Base-by-base conservation (phyloP, 2,113 vertebrate genomes). In the Gnathonemus echidnorhynchus region DNA sequence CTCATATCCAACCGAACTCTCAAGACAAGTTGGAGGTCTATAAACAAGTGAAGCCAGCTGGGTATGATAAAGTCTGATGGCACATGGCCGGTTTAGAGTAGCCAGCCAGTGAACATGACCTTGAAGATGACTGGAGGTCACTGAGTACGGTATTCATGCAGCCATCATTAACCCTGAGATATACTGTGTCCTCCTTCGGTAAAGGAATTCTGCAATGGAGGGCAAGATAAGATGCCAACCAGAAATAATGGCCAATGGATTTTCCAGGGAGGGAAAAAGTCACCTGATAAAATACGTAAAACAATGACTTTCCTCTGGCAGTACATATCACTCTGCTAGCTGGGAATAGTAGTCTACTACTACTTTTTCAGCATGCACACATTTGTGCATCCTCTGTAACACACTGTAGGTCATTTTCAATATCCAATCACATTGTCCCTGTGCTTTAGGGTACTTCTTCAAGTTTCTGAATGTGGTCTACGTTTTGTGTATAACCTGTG, bases 251-350 rank as follows among this genome's bases (percentile, higher is more conserved):
- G 58, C 56, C 31, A 17, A 87, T 31, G 89, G 42, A 56, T 86
- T 39, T 86, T 86, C 24, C 24, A 62, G 7, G 15, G 84, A 66
- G 56, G 53, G 83, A 74, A 90, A 24, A 31, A 53, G 42, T 62
- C 39, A 49, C 53, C 56, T 90, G 24, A 56, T 90, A 86, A 70
- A 70, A 70, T 90, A 90, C 19, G 17, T 50, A 90, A 90, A 87
- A 74, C 52, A 39, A 5, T 86, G 15, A 70, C 53, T 49, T 86
- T 31, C 13, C 27, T 3, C 53, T 39, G 15, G n/a, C 85, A 53
- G 7, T 35, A 84, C 7, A 89, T 17, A 62, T 24, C 8, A 84
- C 50, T 52, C 31, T 53, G 19, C 11, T 49, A 11, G 53, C 48
- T 50, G 70, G 15, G n/a, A 70, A 80, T 77, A 62, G 39, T 42